A percentile compares a stretch with the other conserved stretches of the same genome.
These are phyloP conservation scores for Dorcus parallelipipedus DNA, from an alignment of 2,888 invertebrate species.

Conservation along the genomic window DNA sequence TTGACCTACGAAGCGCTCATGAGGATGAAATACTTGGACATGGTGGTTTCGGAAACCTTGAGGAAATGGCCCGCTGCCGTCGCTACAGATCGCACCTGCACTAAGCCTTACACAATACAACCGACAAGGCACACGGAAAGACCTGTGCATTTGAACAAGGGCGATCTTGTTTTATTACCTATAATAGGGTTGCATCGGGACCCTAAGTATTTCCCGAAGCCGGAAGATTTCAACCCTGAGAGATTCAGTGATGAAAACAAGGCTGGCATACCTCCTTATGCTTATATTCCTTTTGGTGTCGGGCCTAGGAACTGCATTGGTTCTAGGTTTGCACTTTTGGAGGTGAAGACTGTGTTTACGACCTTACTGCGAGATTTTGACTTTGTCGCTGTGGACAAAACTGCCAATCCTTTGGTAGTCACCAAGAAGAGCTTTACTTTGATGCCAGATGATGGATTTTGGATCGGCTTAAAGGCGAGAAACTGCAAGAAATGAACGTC, in stretches of 20 bases:
- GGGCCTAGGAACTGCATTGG: constrained; percentile 46
- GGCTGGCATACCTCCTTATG: constrained; percentile 49
- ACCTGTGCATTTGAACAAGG: constrained; percentile 43
- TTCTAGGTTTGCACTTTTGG: constrained; percentile 33
- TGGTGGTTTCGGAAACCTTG: constrained; percentile 22
- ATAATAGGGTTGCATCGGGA: constrained; percentile 55
- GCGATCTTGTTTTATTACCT: constrained; percentile 50
- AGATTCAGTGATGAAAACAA: constrained; percentile 55
- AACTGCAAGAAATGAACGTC: too few species aligned
- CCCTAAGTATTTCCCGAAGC: constrained; percentile 54
- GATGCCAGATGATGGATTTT: too few species aligned
- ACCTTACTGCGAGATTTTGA: constrained; percentile 23
- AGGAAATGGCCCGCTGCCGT: constrained; percentile 51
- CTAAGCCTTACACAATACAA: constrained; percentile 50
- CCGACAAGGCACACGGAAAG: constrained; percentile 36
- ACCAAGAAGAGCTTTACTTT: too few species aligned
- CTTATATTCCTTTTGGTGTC: constrained; percentile 54
- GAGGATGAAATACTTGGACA: constrained; percentile 39
- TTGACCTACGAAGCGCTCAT: constrained; percentile 53
- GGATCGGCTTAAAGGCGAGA: too few species aligned
- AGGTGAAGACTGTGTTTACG: constrained; percentile 26
- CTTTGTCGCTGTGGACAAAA: constrained; percentile 23
- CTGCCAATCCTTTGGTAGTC: constrained; percentile 22
- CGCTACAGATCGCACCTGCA: constrained; percentile 50
- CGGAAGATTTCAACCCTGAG: constrained; percentile 53